These are phyloP conservation scores for Metalampra italica DNA, from an alignment of 2,888 invertebrate species.

Conservation along the genomic window DNA sequence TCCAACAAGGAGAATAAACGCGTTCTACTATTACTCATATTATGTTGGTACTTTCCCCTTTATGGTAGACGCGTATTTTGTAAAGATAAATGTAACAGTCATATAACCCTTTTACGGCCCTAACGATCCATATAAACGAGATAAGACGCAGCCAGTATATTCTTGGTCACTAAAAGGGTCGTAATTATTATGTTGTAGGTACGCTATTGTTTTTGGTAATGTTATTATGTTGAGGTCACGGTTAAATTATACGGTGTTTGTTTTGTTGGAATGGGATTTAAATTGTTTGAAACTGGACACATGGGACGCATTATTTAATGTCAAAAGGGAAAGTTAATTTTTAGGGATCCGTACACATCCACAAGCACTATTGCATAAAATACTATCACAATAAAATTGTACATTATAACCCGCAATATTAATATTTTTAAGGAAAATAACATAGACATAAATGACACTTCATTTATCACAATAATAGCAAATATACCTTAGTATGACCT, in stretches of 20 bases:
- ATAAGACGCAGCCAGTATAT: slow-evolving; percentile 4
- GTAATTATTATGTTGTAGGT: slow-evolving; percentile 2
- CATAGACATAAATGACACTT: no score
- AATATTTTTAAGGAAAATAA: no score
- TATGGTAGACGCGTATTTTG: slow-evolving; percentile 7
- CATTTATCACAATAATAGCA: no score
- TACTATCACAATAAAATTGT: no score
- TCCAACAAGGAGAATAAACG: no score
- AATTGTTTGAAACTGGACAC: neutral
- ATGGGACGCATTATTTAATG: no score
- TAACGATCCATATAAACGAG: slow-evolving; percentile 10
- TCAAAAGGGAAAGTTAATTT: no score
- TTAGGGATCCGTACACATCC: no score
- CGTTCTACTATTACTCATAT: no score
- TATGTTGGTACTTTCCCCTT: neutral
- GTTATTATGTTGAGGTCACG: slow-evolving; percentile 4
- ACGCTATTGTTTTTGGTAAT: slow-evolving; percentile 5
- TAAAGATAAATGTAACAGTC: slow-evolving; percentile 11
- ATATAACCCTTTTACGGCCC: slow-evolving; percentile 10
- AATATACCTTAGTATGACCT: no score
- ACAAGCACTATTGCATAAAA: no score
- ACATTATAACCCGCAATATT: no score
- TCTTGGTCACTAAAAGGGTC: slow-evolving; percentile 7
- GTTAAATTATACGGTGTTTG: neutral
- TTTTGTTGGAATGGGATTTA: neutral